Base-by-base conservation (phyloP, 1,140 invertebrate genomes). In the Apis dorsata region DNA sequence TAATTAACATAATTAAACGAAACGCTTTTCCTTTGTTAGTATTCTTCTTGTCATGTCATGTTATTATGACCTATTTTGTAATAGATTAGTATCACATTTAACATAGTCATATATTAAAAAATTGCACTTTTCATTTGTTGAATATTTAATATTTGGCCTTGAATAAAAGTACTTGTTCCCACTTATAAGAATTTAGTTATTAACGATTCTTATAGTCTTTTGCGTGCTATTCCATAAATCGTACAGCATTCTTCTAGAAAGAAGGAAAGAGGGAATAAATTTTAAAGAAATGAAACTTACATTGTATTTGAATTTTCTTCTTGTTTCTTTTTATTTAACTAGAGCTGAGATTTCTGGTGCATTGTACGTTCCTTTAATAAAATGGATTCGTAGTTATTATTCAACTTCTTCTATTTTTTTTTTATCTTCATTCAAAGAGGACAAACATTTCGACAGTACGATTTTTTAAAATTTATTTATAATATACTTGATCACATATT, bases 381-480 rank as follows among this genome's bases (percentile, higher is more conserved):
- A 83, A 53, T 24, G 15, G n/a, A 17, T 89, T 21, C 80, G 74
- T 11, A 82, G 28, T 9, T 65, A 79, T 44, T 90, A 88, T 51
- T 68, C 68, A 17, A 62, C 83, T 0, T 83, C 84, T 8, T 51
- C 85, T 8, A 70, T 90, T 0, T 70, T 84, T 8, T 73, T 90
- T 2, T 12, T 81, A 28, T 28, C 82, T 55, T 60, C 85, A 11
- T 10, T 28, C 17, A 73, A 21, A 7, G 28, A 15, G 1, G 24
- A 63, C 10, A 66, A 44, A 15, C 60, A 70, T 2, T 69, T 70
- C 4, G 75, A 82, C 3, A 76, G 86, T 87, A 66, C 0, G 17
- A 12, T 21, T 51, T 78, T 65, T 2, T 1, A 10, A 59, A 51
- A 28, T 34, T 71, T 17, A 55, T 57, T 59, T 9, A 3, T 17